A percentile compares a stretch with the other conserved stretches of the same genome.
Evolutionary conservation across 2,888 invertebrate genomes (phyloP).

Genomic region (Brachyptera putata): DNA sequence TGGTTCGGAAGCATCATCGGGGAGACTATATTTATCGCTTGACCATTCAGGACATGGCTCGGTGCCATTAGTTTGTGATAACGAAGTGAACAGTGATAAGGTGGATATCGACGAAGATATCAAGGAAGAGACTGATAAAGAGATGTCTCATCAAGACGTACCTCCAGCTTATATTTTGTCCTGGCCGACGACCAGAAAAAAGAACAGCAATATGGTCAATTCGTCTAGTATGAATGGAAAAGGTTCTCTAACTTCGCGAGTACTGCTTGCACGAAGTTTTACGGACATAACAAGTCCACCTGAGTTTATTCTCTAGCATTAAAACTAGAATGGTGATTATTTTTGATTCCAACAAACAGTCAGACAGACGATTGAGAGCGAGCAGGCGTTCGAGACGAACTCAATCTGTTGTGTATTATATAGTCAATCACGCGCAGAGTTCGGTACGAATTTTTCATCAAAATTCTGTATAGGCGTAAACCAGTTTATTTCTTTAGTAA

Average conservation of each 20-base stretch:
- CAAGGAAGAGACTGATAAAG: neutral
- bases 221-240: conserved; percentile 20
- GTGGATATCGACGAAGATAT: neutral
- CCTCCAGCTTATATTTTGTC: conserved; percentile 44
- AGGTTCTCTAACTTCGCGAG: conserved; percentile 22
- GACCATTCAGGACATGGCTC: conserved; percentile 36
- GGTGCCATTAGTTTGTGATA: conserved; percentile 17
- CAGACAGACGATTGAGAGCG: too few relatives aligned
- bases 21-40: conserved; percentile 44
- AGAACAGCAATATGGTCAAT: conserved; percentile 30
- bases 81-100: neutral
- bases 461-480: too few relatives aligned
- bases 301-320: conserved; percentile 25
- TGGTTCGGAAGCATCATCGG: conserved; percentile 41
- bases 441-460: too few relatives aligned
- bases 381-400: too few relatives aligned
- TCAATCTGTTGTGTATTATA: too few relatives aligned
- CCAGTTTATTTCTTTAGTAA: too few relatives aligned
- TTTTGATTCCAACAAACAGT: too few relatives aligned
- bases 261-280: conserved; percentile 25
- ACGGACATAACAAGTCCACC: conserved; percentile 18
- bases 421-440: too few relatives aligned
- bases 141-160: conserved; percentile 16
- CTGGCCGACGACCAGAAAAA: conserved; percentile 49
- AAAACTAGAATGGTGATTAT: too few relatives aligned